Evolutionary conservation across 2,888 invertebrate species (phyloP).

Genomic region (Drosophila putrida): DNA sequence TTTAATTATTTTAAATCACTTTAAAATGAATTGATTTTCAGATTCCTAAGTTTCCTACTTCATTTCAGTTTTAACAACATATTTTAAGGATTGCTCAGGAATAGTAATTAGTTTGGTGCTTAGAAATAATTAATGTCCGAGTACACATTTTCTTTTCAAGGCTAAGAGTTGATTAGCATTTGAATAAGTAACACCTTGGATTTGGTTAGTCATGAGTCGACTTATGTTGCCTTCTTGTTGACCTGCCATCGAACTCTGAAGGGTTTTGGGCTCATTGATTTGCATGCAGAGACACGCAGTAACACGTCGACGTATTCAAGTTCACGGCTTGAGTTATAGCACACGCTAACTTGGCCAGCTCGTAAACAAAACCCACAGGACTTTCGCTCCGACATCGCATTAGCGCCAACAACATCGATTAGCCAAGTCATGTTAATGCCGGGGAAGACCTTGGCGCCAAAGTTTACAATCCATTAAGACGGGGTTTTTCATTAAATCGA

Average conservation of each 20-base stretch:
- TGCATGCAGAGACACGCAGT: constrained; percentile 64
- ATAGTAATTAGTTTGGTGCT: no score
- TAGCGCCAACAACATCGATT: constrained; percentile 42
- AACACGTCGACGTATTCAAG: constrained; percentile 61
- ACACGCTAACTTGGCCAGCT: constrained; percentile 55
- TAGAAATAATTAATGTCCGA: background rate
- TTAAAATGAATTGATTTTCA: no score
- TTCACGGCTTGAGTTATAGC: constrained; percentile 72
- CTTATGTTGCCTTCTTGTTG: background rate
- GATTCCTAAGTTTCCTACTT: no score
- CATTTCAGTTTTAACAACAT: no score
- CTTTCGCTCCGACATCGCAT: constrained; percentile 32
- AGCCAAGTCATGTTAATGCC: constrained; percentile 48
- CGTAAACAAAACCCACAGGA: constrained; percentile 48
- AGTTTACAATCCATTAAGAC: constrained; percentile 73
- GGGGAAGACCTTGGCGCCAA: constrained; percentile 65
- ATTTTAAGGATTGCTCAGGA: no score
- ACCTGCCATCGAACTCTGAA: constrained; percentile 44
- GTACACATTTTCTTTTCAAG: constrained; percentile 1
- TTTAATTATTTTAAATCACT: no score
- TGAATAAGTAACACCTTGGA: background rate
- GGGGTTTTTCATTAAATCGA: constrained; percentile 9
- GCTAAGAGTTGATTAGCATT: background rate
- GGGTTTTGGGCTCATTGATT: constrained; percentile 46
- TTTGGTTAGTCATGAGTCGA: constrained; percentile 12